A percentile compares a stretch with the other conserved stretches of the same genome.
These are phyloP conservation scores for Hemistola chrysoprasaria DNA, from an alignment of 2,888 invertebrate species.

Conservation along the genomic window DNA sequence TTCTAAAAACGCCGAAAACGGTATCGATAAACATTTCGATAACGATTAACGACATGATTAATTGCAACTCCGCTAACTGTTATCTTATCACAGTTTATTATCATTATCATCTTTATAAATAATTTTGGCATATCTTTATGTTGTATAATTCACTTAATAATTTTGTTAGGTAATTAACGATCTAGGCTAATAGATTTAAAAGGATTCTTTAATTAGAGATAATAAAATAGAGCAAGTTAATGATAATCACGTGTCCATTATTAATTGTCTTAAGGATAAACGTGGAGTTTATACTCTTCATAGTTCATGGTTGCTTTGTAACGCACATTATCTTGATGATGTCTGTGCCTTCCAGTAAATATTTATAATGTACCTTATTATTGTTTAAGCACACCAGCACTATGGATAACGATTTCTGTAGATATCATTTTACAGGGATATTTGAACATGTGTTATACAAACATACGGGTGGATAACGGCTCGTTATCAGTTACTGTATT, in stretches of 20 bases:
- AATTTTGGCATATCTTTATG: slow-evolving; percentile 6
- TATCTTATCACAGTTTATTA: slow-evolving; percentile 1
- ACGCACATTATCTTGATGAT: too few relatives aligned
- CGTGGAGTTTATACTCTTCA: not conserved
- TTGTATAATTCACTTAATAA: slow-evolving; percentile 2
- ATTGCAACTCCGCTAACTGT: slow-evolving; percentile 11
- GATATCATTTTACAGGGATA: slow-evolving; percentile 17
- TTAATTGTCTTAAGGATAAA: slow-evolving; percentile 13
- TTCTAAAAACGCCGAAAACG: slow-evolving; percentile 24
- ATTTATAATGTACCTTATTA: too few relatives aligned
- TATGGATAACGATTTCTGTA: slow-evolving; percentile 20
- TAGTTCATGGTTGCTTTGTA: slow-evolving; percentile 2
- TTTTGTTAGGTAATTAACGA: slow-evolving; percentile 4
- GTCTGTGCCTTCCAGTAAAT: too few relatives aligned
- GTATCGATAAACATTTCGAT: slow-evolving; percentile 15
- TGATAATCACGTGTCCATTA: slow-evolving; percentile 9
- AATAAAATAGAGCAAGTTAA: slow-evolving; percentile 17
- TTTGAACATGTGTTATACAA: slow-evolving; percentile 31
- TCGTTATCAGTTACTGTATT: slow-evolving; percentile 65
- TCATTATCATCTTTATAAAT: not conserved
- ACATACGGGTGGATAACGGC: slow-evolving; percentile 45
- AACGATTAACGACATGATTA: slow-evolving; percentile 12
- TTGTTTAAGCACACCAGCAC: slow-evolving; percentile 5
- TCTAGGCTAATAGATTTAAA: slow-evolving; percentile 1
- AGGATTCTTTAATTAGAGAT: slow-evolving; percentile 5